Base-by-base conservation (phyloP, 2,797 vertebrate species). In the Squalus acanthias region DNA sequence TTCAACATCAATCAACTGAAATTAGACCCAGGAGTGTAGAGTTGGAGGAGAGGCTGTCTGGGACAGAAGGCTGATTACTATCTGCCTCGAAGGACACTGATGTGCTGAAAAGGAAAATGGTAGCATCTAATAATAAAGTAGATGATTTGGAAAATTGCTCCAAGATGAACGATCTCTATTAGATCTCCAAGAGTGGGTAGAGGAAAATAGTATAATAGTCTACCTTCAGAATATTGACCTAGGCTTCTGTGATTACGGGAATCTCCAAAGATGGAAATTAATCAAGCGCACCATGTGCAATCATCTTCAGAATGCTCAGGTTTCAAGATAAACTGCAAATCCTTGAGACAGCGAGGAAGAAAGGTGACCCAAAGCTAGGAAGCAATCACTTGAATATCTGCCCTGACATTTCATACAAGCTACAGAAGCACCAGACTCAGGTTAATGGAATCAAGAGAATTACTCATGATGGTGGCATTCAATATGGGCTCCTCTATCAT, bases 1-100 rank as follows among this genome's bases (percentile, higher is more conserved):
- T 93, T 93, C 91, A 93, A 93, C 39, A 69, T n/a, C 91, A 93
- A 93, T 93, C 91, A 69, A 93, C 91, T 93, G 91, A 93, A 93
- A 93, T 69, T 69, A 67, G 63, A 93, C 17, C 39, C 91, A 46
- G 63, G 20, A 69, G 6, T 69, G 63, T 7, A 60, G 53, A 69
- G n/a, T 69, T 69, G n/a, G 33, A 91, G 29, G 53, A 63, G 87
- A 89, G 87, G 24, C 29, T 67, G 17, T 67, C 91, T 93, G 91
- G 39, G 63, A 67, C 7, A 10, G 63, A 67, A 69, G n/a, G 2
- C 91, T 24, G 91, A 93, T 69, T 93, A 69, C 63, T 39, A 46
- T 24, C 91, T 39, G 17, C 63, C 20, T 69, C 39, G 20, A 69
- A 93, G 65, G n/a, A 69, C 91, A 93, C n/a, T 69, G 65, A 93